Base-by-base conservation (phyloP, 2,888 invertebrate species). In the Drosophila phalerata region DNA sequence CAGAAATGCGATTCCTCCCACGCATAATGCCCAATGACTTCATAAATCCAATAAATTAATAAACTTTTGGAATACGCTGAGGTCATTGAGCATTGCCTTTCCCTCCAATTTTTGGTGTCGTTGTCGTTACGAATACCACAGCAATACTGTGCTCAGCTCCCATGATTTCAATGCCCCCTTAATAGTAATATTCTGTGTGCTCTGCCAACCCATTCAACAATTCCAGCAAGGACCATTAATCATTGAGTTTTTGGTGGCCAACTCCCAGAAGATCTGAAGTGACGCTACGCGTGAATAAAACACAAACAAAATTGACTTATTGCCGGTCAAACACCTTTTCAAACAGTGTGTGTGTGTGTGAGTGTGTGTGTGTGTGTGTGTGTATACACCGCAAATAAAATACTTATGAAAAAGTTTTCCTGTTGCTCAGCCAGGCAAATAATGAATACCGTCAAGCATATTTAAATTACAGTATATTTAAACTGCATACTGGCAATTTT, bases 1-100 rank as follows among this genome's bases (percentile, higher is more conserved):
- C 65, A 55, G 66, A 69, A 73, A 76, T 73, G 62, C 78, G 25
- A 38, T 28, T 52, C 52, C 38, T 6, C 63, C 82, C 67, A 79
- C 84, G 86, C 86, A 88, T 83, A 88, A 88, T 83, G 69, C 81
- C 71, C 74, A 88, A 89, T 89, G 84, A 85, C 84, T 85, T 85
- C 84, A 85, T 85, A 88, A 89, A 89, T 89, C 83, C 90, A 85
- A 85, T 85, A 85, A 89, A 85, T 85, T 89, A 89, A 85, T 85
- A 85, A 89, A 85, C 84, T 85, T 85, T 89, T 85, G 70, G 83
- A 84, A 89, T 83, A 85, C 90, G 84, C 90, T 88, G 84, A 85
- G 84, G 84, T 89, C 84, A 85, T 88, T 85, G 84, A 63, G 84
- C 82, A 71, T 34, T 57, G 63, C 52, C 57, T 38, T 45, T 55